A percentile compares a stretch with the other conserved stretches of the same genome.
Conservation (phyloP, 2,113 vertebrate species). For the Dendropsophus ebraccatus region DNA sequence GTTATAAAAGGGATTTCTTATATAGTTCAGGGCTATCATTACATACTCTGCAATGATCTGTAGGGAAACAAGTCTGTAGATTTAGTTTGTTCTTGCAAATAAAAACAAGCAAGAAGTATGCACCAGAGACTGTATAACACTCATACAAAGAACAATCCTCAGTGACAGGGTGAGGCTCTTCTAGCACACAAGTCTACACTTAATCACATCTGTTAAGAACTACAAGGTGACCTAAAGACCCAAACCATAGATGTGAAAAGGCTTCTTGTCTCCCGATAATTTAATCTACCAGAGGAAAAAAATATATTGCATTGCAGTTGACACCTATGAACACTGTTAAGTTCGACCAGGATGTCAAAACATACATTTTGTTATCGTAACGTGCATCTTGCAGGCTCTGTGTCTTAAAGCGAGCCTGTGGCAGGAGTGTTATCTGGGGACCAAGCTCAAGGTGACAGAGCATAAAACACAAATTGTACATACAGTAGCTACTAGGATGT, state of each 20-base stretch:
- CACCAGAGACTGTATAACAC: slow-evolving; percentile 33
- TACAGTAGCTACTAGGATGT: slow-evolving; percentile 43
- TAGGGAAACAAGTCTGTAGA: slow-evolving; percentile 2
- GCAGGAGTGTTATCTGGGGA: slow-evolving; percentile 46
- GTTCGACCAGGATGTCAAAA: slow-evolving; percentile 55
- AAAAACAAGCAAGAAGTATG: slow-evolving; percentile 10
- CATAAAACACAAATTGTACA: slow-evolving; percentile 58
- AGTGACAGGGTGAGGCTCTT: slow-evolving; percentile 45
- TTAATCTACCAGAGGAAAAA: slow-evolving; percentile 48
- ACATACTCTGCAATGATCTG: background rate
- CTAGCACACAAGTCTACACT: slow-evolving; percentile 40
- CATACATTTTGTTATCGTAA: slow-evolving; percentile 54
- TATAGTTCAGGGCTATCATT: slow-evolving; percentile 16
- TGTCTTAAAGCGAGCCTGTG: slow-evolving; percentile 50
- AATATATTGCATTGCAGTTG: slow-evolving; percentile 49
- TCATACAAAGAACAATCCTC: slow-evolving; percentile 28
- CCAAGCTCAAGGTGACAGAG: slow-evolving; percentile 55
- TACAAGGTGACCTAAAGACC: slow-evolving; percentile 58
- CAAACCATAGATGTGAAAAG: slow-evolving; percentile 47
- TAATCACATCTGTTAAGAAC: slow-evolving; percentile 59
- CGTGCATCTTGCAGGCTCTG: slow-evolving; percentile 43
- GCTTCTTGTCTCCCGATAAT: slow-evolving; percentile 50
- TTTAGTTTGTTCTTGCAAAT: slow-evolving; percentile 27
- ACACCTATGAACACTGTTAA: slow-evolving; percentile 57
- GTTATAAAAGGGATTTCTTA: background rate